Percentiles rank a stretch among this genome's conserved stretches.
Conservation (phyloP, 2,113 vertebrate genomes). For the Hippocampus abdominalis region DNA sequence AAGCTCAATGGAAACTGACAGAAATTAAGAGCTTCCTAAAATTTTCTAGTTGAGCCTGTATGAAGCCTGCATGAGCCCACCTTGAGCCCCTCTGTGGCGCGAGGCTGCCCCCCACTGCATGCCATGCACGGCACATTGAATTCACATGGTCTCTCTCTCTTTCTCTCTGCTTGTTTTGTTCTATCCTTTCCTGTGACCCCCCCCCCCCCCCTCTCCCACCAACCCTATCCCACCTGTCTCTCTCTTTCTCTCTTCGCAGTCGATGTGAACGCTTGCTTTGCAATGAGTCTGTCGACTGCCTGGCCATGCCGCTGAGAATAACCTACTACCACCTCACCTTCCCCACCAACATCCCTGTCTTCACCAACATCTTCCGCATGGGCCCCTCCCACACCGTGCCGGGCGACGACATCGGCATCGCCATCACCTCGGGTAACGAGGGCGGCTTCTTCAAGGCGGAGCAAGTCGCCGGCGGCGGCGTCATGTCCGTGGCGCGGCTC, state of each 20-base stretch:
- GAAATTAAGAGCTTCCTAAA: no score
- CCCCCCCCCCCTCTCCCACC: no score
- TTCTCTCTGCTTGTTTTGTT: slow-evolving; percentile 53
- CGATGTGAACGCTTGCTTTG: slow-evolving; percentile 99
- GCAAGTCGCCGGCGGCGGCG: slow-evolving; percentile 77
- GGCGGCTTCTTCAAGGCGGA: slow-evolving; percentile 84
- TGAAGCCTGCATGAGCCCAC: slow-evolving; percentile 51
- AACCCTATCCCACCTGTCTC: slow-evolving; percentile 63
- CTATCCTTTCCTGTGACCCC: slow-evolving; percentile 15
- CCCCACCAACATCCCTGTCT: slow-evolving; percentile 91
- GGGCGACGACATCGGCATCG: slow-evolving; percentile 86
- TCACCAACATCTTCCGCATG: slow-evolving; percentile 96
- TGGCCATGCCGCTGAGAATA: slow-evolving; percentile 93
- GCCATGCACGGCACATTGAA: slow-evolving; percentile 63
- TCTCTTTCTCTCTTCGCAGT: slow-evolving; percentile 76
- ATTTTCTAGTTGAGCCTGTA: neutral
- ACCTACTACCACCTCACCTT: slow-evolving; percentile 97
- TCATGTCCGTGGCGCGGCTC: slow-evolving; percentile 82
- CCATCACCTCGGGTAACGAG: slow-evolving; percentile 87
- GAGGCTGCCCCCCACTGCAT: slow-evolving; percentile 60
- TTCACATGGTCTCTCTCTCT: slow-evolving; percentile 54
- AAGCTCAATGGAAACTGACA: no score
- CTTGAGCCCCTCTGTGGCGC: slow-evolving; percentile 28
- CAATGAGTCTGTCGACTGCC: slow-evolving; percentile 91
- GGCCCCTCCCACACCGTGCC: slow-evolving; percentile 82